Percentiles rank a stretch among this genome's conserved stretches.
Conservation (phyloP, 1,140 invertebrate species). For the Drosophila oshimai region DNA sequence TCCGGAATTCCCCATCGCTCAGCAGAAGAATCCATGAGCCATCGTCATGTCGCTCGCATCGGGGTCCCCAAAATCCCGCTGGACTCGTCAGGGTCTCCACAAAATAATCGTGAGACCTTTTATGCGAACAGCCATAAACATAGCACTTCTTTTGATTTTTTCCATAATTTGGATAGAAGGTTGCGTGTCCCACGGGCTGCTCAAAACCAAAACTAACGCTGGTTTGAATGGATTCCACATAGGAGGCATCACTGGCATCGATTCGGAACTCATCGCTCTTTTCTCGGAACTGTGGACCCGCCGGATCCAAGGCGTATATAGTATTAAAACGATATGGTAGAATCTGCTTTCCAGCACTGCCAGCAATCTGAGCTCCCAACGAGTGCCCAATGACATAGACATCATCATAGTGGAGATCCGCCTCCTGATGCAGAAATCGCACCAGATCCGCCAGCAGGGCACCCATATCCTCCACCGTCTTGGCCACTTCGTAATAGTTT, state of each 20-base stretch:
- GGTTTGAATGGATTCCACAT: slow-evolving; percentile 89
- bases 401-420: slow-evolving; percentile 64
- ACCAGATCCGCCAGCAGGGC: slow-evolving; percentile 78
- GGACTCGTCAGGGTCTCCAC: slow-evolving; percentile 73
- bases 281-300: slow-evolving; percentile 82
- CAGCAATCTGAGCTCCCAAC: slow-evolving; percentile 84
- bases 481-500: slow-evolving; percentile 71
- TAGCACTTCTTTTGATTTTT: slow-evolving; percentile 77
- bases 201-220: slow-evolving; percentile 83
- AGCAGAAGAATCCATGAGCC: slow-evolving; percentile 64
- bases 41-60: slow-evolving; percentile 57
- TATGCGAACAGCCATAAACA: slow-evolving; percentile 74
- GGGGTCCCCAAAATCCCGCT: slow-evolving; percentile 75
- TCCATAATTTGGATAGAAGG: slow-evolving; percentile 79
- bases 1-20: slow-evolving; percentile 65
- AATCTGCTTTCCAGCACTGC: slow-evolving; percentile 83
- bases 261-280: slow-evolving; percentile 82
- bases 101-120: slow-evolving; percentile 74
- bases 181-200: slow-evolving; percentile 72
- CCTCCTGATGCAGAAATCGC: slow-evolving; percentile 71
- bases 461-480: slow-evolving; percentile 71
- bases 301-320: slow-evolving; percentile 84
- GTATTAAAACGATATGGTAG: slow-evolving; percentile 75
- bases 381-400: slow-evolving; percentile 84
- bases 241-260: slow-evolving; percentile 85